Conservation (phyloP, 1,140 invertebrate genomes). For the Littorina saxatilis region DNA sequence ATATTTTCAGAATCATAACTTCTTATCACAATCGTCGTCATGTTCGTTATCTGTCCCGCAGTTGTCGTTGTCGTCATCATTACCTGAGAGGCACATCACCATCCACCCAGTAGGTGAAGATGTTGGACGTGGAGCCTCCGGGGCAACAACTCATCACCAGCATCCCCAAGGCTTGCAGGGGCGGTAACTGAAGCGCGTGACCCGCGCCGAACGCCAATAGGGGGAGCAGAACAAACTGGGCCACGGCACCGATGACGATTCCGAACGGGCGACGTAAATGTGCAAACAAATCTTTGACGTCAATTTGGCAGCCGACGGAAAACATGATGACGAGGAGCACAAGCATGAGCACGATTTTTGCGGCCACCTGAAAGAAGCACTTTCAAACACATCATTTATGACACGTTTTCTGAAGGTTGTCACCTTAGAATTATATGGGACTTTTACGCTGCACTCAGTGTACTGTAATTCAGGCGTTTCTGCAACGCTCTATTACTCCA, state of each 20-base stretch:
- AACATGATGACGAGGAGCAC: constrained; percentile 70
- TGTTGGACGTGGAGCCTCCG: constrained; percentile 75
- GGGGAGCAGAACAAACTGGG: constrained; percentile 76
- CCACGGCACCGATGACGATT: constrained; percentile 73
- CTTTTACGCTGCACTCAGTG: too few relatives aligned
- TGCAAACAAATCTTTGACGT: constrained; percentile 54
- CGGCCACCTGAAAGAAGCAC: constrained; percentile 55
- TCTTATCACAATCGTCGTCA: too few relatives aligned
- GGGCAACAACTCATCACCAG: constrained; percentile 74
- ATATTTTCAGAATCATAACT: too few relatives aligned
- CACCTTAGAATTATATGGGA: too few relatives aligned
- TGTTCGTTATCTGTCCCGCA: too few relatives aligned
- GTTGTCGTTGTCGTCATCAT: too few relatives aligned
- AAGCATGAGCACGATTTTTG: constrained; percentile 52
- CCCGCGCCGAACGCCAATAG: constrained; percentile 68
- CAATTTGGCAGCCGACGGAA: constrained; percentile 71
- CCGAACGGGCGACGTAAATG: constrained; percentile 72
- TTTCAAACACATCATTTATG: too few relatives aligned
- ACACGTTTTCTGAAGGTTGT: too few relatives aligned
- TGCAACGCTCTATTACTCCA: too few relatives aligned
- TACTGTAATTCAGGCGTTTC: too few relatives aligned
- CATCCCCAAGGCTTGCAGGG: constrained; percentile 66
- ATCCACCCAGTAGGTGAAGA: constrained; percentile 75
- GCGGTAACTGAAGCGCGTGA: constrained; percentile 55
- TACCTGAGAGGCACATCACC: constrained; percentile 76